Evolutionary conservation across 2,888 invertebrate species (phyloP), one percentile per base, ranked within the genome.

Genomic region (Fragum sueziense): DNA sequence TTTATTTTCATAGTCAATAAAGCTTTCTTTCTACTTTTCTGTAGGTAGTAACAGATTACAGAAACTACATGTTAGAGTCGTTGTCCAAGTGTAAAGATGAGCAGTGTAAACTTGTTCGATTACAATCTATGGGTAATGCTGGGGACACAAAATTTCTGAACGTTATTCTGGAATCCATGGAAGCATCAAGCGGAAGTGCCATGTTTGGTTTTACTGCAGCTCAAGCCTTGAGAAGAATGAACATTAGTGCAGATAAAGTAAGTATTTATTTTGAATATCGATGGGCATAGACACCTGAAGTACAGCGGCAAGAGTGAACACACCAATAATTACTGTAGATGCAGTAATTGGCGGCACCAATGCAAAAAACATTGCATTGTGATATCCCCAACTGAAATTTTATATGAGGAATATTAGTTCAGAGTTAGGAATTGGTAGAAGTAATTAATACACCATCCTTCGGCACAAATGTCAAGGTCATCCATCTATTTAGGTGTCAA

Each of bases 101-200:
- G 59, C 94, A 94, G 0, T 96, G 96, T 87, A 94, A 94, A 75
- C 92, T 94, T 29, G 94, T 94, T 67, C 96, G 95, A 88, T 93
- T 97, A 41, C 94, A 96, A 72, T 95, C 96, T 0, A 92, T 97
- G 54, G 95, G 95, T 86, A 97, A 97, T 93, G 94, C 97, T 0
- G 94, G 94, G 71, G 95, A 95, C 69, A 93, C 94, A 20, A 92
- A 93, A 0, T 95, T 96, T 0, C 93, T 96, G n/a, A 94, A 95
- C 2, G 91, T 93, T 0, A 92, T 97, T 1, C 88, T 96, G 9
- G 91, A 94, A 27, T 93, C 94, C 84, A 73, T 80, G n/a, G 95
- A 95, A 0, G 91, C 94, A 76, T 93, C 94, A 14, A 94, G 94
- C 1, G 94, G 93, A 14, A 93, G 93, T 68, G 93, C 95, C 41